Conservation (phyloP, 2,888 invertebrate species). For the Tenthredo mesomela region DNA sequence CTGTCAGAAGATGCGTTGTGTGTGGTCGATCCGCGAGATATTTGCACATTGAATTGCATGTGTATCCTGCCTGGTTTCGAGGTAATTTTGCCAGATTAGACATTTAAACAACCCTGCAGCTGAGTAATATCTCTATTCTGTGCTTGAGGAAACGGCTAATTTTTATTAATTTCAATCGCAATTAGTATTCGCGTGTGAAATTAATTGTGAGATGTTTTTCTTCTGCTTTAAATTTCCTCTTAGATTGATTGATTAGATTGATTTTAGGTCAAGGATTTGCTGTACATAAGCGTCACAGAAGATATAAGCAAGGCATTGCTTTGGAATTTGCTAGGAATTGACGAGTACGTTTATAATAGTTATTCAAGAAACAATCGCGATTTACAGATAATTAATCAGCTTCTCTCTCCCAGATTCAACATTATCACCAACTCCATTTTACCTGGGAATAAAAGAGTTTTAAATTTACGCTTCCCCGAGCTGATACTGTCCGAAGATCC, state of each 20-base stretch:
- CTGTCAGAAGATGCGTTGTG: slow-evolving; percentile 59
- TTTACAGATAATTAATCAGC: slow-evolving; percentile 49
- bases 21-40: slow-evolving; percentile 57
- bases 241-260: no score
- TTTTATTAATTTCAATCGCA: no score
- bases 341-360: slow-evolving; percentile 68
- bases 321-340: slow-evolving; percentile 75
- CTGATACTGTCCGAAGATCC: slow-evolving; percentile 65
- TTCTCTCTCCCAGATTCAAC: slow-evolving; percentile 68
- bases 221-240: slow-evolving; percentile 1
- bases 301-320: slow-evolving; percentile 73
- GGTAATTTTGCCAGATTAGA: slow-evolving; percentile 61
- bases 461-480: slow-evolving; percentile 70
- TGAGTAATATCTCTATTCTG: no score
- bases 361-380: not conserved
- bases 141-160: no score
- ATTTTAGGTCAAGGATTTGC: slow-evolving; percentile 76
- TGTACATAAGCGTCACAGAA: slow-evolving; percentile 65
- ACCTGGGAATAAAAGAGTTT: slow-evolving; percentile 62
- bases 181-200: no score
- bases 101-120: no score
- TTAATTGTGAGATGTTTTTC: not conserved
- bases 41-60: slow-evolving; percentile 68
- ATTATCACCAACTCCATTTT: slow-evolving; percentile 68
- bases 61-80: slow-evolving; percentile 73